Evolutionary conservation across 2,888 invertebrate species (phyloP).

Genomic region (Tipula confusa): DNA sequence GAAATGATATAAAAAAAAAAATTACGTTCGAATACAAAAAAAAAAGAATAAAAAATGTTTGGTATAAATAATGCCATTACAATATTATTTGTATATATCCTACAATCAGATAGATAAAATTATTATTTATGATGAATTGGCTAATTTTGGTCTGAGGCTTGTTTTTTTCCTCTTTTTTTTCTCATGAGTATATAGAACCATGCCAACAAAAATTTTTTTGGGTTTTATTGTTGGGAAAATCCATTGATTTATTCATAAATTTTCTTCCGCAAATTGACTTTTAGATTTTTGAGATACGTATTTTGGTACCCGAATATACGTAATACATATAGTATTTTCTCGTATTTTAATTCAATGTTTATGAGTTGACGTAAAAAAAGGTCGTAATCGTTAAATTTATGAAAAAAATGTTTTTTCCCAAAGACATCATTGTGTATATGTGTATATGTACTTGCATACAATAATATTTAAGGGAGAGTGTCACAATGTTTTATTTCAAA

Average conservation of each 20-base stretch:
- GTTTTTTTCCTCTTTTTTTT: not conserved
- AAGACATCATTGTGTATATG: too few species aligned
- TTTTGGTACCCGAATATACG: not conserved
- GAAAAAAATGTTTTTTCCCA: not conserved
- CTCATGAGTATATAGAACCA: not conserved
- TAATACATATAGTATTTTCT: not conserved
- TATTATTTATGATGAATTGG: constrained; percentile 1
- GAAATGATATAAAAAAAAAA: not conserved
- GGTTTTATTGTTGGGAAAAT: not conserved
- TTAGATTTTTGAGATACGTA: not conserved
- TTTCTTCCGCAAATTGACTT: not conserved
- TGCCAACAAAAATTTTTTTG: not conserved
- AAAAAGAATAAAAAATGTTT: not conserved
- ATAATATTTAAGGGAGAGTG: too few species aligned
- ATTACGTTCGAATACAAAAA: not conserved
- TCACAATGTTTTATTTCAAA: too few species aligned
- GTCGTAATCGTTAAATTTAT: not conserved
- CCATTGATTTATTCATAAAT: not conserved
- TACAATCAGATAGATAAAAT: constrained; percentile 12
- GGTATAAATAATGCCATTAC: not conserved
- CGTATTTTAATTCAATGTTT: not conserved
- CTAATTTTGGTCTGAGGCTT: not conserved
- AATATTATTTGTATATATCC: not conserved
- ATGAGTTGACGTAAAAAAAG: not conserved
- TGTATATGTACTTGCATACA: too few species aligned